Conservation (phyloP, 1,140 invertebrate species). For the Drosophila auraria region DNA sequence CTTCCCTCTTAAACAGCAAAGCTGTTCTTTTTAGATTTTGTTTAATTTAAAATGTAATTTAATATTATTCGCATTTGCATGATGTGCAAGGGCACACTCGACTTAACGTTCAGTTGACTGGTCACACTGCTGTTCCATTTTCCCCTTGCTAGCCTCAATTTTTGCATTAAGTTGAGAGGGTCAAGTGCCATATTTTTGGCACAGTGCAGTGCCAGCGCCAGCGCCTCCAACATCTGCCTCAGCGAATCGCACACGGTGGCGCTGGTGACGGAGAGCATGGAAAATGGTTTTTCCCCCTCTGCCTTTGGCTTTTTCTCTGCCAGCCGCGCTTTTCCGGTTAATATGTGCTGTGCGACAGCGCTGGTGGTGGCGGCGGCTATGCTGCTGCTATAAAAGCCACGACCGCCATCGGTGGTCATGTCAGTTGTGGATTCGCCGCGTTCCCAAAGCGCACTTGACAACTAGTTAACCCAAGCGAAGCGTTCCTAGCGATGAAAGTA, state of each 20-base stretch:
- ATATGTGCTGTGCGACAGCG: conserved; percentile 10
- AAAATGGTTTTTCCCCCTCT: conserved; percentile 44
- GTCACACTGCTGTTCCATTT: not conserved
- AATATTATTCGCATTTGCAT: too few species aligned
- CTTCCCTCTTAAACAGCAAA: too few species aligned
- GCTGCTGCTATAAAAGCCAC: conserved; percentile 57
- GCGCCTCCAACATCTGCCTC: conserved; percentile 19
- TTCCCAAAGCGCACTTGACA: conserved; percentile 31
- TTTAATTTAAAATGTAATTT: too few species aligned
- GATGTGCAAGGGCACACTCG: not conserved
- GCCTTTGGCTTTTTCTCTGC: conserved; percentile 31
- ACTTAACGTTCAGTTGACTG: not conserved
- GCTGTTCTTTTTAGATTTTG: too few species aligned
- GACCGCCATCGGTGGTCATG: conserved; percentile 55
- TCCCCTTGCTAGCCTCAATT: too few species aligned
- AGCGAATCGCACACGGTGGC: conserved; percentile 3
- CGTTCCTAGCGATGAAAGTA: conserved; percentile 70
- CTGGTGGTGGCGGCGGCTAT: not conserved
- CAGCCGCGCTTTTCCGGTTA: conserved; percentile 52
- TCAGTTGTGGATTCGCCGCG: conserved; percentile 70
- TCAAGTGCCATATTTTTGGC: not conserved
- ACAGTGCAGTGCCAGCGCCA: conserved; percentile 16
- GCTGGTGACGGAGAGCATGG: conserved; percentile 7
- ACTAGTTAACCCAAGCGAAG: conserved; percentile 37
- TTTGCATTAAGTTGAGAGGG: too few species aligned